A percentile compares a stretch with the other conserved stretches of the same genome.
Evolutionary conservation across 2,113 vertebrate genomes (phyloP).

Genomic region (Saimiri boliviensis): DNA sequence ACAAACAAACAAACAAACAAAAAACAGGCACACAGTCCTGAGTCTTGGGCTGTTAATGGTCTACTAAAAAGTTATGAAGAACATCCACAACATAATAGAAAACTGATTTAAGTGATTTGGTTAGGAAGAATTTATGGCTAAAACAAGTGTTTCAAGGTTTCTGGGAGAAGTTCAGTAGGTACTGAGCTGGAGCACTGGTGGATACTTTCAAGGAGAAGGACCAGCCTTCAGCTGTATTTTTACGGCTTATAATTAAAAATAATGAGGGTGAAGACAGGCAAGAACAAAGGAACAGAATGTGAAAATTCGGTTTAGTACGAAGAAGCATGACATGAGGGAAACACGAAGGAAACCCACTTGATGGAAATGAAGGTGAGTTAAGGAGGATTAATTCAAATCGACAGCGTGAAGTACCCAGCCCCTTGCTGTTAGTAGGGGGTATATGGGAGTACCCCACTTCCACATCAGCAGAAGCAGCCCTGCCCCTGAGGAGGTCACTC

Average conservation of each 20-base stretch:
- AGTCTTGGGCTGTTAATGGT: neutral
- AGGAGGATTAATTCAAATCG: neutral
- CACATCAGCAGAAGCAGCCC: neutral
- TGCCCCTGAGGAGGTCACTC: neutral
- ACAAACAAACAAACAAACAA: no score
- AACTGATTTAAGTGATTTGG: neutral
- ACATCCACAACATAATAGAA: neutral
- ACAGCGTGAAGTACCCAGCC: rapidly evolving
- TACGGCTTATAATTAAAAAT: neutral
- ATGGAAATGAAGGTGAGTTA: neutral
- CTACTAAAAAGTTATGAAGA: neutral
- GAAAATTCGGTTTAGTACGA: neutral
- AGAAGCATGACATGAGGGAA: neutral
- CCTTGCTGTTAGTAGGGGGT: neutral
- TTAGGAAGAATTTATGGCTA: neutral
- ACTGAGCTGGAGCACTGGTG: neutral
- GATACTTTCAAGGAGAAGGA: neutral
- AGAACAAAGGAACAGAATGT: neutral
- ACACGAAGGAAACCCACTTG: neutral
- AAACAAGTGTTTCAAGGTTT: neutral
- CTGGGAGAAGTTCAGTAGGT: neutral
- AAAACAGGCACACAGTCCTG: neutral
- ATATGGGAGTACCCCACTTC: neutral
- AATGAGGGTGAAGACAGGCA: neutral
- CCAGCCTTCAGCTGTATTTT: neutral